A percentile compares a stretch with the other conserved stretches of the same genome.
phyloP scores from a whole-genome alignment of 2,888 invertebrate species.

The Odontomyia ornata region DNA sequence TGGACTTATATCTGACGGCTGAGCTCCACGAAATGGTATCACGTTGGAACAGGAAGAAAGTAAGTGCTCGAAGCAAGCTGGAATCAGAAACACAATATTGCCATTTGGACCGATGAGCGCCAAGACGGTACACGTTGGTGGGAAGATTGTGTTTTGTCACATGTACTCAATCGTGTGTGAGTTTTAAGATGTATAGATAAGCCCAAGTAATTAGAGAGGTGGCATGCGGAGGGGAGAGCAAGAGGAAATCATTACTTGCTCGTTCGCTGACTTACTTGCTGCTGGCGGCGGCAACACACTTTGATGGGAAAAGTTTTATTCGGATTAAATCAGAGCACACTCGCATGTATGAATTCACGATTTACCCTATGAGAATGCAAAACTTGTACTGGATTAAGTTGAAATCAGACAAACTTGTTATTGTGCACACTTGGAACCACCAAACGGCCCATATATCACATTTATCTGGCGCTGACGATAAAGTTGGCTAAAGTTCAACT shows the following conservation, averaged over 20 bases:
- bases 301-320: background rate
- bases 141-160: conserved; percentile 1
- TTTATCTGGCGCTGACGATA: background rate
- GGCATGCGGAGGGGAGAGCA: no score
- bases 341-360: background rate
- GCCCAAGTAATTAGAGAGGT: background rate
- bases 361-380: background rate
- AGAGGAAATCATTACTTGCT: background rate
- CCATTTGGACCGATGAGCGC: background rate
- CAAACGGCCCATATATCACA: background rate
- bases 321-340: background rate
- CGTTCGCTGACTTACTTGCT: no score
- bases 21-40: background rate
- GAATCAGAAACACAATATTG: background rate
- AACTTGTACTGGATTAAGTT: background rate
- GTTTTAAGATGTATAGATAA: background rate
- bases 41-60: background rate
- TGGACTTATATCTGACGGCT: background rate
- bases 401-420: background rate
- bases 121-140: background rate
- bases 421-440: background rate
- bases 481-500: background rate
- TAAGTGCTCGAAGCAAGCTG: background rate
- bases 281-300: background rate
- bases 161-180: background rate